phyloP scores from a whole-genome alignment of 2,888 invertebrate species.

The Gortyna flavago region DNA sequence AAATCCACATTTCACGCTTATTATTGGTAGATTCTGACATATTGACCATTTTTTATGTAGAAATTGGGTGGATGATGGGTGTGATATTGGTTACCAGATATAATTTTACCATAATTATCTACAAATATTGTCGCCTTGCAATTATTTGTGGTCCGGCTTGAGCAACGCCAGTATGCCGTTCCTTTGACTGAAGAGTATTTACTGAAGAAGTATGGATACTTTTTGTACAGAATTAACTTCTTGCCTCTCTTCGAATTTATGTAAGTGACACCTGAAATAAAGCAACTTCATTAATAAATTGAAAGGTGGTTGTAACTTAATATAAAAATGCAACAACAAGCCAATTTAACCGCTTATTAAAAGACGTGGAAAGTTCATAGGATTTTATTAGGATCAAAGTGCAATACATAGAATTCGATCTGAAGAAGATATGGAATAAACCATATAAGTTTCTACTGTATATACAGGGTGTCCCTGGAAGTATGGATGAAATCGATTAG shows the following conservation, averaged over 20 bases:
- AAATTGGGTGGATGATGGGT: slow-evolving; percentile 38
- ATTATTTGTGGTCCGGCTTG: slow-evolving; percentile 1
- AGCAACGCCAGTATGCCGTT: slow-evolving; percentile 23
- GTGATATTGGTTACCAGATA: not conserved
- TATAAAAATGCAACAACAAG: not conserved
- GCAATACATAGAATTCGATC: not conserved
- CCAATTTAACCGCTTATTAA: not conserved
- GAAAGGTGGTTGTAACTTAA: not conserved
- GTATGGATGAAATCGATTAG: too few species aligned
- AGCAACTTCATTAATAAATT: not conserved
- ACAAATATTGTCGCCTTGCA: slow-evolving; percentile 37
- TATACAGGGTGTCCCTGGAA: too few species aligned
- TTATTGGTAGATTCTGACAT: slow-evolving; percentile 17
- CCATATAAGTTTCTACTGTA: too few species aligned
- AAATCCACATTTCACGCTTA: not conserved
- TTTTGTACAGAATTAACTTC: slow-evolving; percentile 23
- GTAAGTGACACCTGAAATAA: slow-evolving; percentile 25
- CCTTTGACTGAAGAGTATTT: slow-evolving; percentile 14
- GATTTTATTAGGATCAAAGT: slow-evolving; percentile 7
- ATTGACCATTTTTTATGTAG: slow-evolving; percentile 26
- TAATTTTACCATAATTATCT: slow-evolving; percentile 11
- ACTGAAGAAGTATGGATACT: slow-evolving; percentile 17
- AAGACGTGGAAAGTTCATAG: not conserved
- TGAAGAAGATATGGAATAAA: not conserved
- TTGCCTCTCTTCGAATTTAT: slow-evolving; percentile 38